These are phyloP conservation scores for Acanthornis magna DNA, from an alignment of 2,797 vertebrate species.

Conservation along the genomic window DNA sequence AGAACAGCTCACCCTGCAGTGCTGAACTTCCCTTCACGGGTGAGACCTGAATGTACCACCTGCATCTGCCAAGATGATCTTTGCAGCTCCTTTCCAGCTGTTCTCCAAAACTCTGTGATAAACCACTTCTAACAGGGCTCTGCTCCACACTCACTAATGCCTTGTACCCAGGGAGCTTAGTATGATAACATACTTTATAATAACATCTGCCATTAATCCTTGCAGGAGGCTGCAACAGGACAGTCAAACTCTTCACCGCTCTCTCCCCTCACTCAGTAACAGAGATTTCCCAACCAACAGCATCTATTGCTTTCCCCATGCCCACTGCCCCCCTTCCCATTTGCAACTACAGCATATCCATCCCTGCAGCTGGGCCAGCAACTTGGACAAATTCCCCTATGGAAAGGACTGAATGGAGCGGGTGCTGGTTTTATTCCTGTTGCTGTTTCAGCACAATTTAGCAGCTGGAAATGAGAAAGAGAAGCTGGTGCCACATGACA, in stretches of 20 bases:
- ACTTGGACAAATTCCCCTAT: not conserved
- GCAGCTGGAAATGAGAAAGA: not conserved
- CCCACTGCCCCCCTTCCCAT: not conserved
- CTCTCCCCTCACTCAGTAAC: not conserved
- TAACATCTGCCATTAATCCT: not conserved
- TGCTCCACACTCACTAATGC: not conserved
- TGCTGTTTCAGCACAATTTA: not conserved
- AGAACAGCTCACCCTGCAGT: not conserved
- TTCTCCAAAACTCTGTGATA: not conserved
- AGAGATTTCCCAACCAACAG: not conserved
- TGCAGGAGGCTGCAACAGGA: not conserved
- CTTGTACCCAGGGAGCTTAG: not conserved
- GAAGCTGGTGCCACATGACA: not conserved
- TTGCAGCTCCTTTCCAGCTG: not conserved
- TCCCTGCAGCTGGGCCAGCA: not conserved
- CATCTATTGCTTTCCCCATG: accelerated
- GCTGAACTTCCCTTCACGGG: not conserved
- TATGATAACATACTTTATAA: too few species aligned
- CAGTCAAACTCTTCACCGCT: not conserved
- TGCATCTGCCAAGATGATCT: not conserved
- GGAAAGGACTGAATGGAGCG: not conserved
- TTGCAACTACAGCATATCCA: not conserved
- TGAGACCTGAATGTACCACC: not conserved
- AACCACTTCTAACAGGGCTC: not conserved
- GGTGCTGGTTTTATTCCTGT: not conserved